These are phyloP conservation scores for Zaprionus ghesquierei DNA, from an alignment of 1,140 invertebrate genomes.

Conservation along the genomic window DNA sequence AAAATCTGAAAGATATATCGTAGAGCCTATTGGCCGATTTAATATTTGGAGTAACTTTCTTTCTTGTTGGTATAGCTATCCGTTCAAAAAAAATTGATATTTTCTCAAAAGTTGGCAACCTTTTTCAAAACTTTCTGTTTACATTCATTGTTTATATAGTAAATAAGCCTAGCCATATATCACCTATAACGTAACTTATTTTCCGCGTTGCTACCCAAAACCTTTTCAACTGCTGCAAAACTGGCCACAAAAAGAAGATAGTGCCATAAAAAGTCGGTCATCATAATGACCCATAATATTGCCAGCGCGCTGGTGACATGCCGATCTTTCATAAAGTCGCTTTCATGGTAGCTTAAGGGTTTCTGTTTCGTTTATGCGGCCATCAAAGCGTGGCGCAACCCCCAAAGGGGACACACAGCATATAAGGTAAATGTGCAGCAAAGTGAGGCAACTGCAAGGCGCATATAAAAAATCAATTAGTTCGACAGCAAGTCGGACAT, in stretches of 20 bases:
- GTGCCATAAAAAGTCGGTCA: background rate
- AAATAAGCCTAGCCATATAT: too few species aligned
- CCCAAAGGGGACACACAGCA: background rate
- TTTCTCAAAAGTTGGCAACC: too few species aligned
- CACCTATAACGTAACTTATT: too few species aligned
- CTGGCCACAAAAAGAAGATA: background rate
- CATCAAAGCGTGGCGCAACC: background rate
- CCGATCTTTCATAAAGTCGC: background rate
- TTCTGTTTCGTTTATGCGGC: background rate
- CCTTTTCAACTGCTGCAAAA: background rate
- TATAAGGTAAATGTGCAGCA: background rate
- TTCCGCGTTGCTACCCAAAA: too few species aligned
- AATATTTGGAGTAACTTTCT: too few species aligned
- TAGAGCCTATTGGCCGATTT: too few species aligned
- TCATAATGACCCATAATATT: background rate
- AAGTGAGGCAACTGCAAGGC: background rate
- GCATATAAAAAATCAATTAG: constrained; percentile 41
- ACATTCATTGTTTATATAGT: too few species aligned
- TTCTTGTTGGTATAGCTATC: too few species aligned
- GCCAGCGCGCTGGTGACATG: too few species aligned
- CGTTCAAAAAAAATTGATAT: too few species aligned
- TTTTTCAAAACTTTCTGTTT: too few species aligned
- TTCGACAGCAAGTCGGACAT: background rate
- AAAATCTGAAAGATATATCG: too few species aligned
- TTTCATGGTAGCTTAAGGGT: background rate